Evolutionary conservation across 2,888 invertebrate genomes (phyloP).

Genomic region (Psylliodes chrysocephalus): DNA sequence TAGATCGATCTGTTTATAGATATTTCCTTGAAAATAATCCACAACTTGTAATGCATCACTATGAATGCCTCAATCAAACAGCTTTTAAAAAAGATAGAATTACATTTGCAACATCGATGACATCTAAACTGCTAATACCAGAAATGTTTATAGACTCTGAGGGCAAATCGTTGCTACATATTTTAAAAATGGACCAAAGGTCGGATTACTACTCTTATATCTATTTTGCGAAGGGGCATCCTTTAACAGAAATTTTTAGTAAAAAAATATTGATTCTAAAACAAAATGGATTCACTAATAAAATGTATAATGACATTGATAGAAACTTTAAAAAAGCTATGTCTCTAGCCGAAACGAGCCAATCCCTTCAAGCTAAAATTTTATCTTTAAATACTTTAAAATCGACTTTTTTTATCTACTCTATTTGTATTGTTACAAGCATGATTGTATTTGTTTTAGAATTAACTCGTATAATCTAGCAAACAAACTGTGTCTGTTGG

Average conservation of each 20-base stretch:
- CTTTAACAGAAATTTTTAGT: background rate
- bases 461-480: too few species aligned
- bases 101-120: background rate
- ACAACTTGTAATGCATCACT: background rate
- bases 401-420: constrained; percentile 1
- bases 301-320: background rate
- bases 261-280: background rate
- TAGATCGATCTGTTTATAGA: background rate
- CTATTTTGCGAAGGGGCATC: constrained; percentile 3
- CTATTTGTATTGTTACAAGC: background rate
- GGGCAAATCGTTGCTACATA: background rate
- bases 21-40: background rate
- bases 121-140: background rate
- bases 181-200: background rate
- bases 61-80: background rate
- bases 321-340: background rate
- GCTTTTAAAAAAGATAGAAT: background rate
- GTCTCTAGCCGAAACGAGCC: background rate
- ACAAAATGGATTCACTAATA: background rate
- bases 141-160: background rate
- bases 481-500: too few species aligned
- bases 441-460: background rate
- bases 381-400: background rate
- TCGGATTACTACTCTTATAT: background rate
- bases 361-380: background rate